A percentile compares a stretch with the other conserved stretches of the same genome.
phyloP scores from a whole-genome alignment of 2,797 vertebrate genomes.

The Tinamus major region DNA sequence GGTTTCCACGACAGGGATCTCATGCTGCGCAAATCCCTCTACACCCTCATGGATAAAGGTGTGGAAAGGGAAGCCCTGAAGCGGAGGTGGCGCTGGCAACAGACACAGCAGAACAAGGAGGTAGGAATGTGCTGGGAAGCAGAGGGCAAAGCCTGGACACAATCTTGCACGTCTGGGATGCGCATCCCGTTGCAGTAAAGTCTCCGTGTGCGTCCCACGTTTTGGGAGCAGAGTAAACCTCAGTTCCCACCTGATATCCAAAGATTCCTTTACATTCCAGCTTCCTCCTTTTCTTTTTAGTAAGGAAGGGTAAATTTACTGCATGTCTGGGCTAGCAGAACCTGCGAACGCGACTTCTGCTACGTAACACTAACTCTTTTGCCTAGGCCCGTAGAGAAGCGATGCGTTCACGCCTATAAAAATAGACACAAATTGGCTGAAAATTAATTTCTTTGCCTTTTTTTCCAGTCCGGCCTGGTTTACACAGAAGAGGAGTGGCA shows the following conservation, averaged over 20 bases:
- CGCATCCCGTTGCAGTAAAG: background rate
- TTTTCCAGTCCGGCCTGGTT: slow-evolving; percentile 90
- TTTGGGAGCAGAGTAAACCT: background rate
- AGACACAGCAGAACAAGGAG: slow-evolving; percentile 98
- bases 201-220: no score
- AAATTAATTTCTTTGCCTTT: fast-evolving
- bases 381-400: fast-evolving
- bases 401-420: background rate
- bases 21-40: slow-evolving; percentile 92
- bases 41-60: slow-evolving; percentile 93
- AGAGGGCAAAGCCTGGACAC: fast-evolving
- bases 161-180: fast-evolving
- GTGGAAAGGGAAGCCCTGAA: slow-evolving; percentile 89
- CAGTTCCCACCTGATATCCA: background rate
- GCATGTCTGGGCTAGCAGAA: background rate
- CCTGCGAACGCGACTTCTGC: fast-evolving
- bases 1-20: slow-evolving; percentile 96
- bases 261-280: background rate
- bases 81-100: slow-evolving; percentile 96
- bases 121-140: slow-evolving; percentile 62
- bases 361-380: fast-evolving
- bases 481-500: slow-evolving; percentile 99
- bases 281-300: background rate
- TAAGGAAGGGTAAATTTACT: background rate
- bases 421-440: fast-evolving